Base-by-base conservation (phyloP, 2,888 invertebrate species). In the Rhingia campestris region DNA sequence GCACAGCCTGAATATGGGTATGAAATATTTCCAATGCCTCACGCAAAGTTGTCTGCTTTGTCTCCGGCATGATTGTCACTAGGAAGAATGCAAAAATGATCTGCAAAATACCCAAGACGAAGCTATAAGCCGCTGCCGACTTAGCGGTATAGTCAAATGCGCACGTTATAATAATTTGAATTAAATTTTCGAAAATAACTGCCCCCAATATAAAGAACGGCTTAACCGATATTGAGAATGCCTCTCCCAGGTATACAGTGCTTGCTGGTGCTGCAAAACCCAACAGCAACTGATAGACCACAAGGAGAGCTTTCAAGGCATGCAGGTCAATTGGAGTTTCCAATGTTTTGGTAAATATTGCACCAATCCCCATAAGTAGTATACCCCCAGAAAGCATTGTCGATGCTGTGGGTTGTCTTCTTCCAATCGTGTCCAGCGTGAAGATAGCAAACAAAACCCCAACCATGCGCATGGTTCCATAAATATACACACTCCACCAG, bases 51-150 rank as follows among this genome's bases (percentile, higher is more conserved):
- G 81, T 79, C 14, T 59, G n/a, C 45, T 86, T 88, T 0, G 90
- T 90, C 86, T 90, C 91, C 4, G 90, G 90, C 64, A 90, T 67
- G 6, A 79, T 58, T 9, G 84, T 47, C n/a, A 88, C 45, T 1
- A 88, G 87, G 0, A 87, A 3, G 0, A 87, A 0, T 2, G 81
- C 87, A 7, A 88, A 89, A 1, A 86, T 1, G 0, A 88, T 0
- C 3, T 79, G 88, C 3, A 90, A 22, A 10, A 10, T 77, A 2
- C 87, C 90, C 30, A 88, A 4, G 6, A 82, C 6, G 14, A 84
- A 86, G 41, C 89, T 88, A 80, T 86, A 91, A 0, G 7, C 54
- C 39, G 3, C 0, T 14, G 51, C 33, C 7, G 67, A 41, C 1
- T 32, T 53, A 2, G 30, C 37, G 4, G 10, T 53, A 9, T 30